Conservation (phyloP, 2,113 vertebrate species). For the Sigmodon hispidus region DNA sequence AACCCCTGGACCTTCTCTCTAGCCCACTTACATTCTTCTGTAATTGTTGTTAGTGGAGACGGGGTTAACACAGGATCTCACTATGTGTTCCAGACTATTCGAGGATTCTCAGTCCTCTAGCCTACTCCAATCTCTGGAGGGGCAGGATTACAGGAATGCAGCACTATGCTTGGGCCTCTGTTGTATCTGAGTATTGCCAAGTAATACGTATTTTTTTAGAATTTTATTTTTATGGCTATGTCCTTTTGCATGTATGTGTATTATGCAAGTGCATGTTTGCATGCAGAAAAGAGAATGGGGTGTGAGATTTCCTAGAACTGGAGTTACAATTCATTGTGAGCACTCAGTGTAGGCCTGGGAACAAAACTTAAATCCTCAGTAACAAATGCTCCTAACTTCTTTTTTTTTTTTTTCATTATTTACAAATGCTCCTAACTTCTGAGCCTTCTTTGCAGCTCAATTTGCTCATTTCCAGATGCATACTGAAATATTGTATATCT, state of each 20-base stretch:
- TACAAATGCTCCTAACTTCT: not conserved
- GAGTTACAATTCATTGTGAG: not conserved
- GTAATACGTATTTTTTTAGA: not conserved
- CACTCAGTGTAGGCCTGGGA: not conserved
- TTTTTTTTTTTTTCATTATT: too few species aligned
- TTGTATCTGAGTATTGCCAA: not conserved
- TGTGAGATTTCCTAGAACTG: not conserved
- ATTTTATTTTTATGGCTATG: not conserved
- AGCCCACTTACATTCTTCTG: not conserved
- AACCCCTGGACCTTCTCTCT: not conserved
- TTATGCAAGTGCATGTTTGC: not conserved
- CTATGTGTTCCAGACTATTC: not conserved
- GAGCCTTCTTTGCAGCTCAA: not conserved
- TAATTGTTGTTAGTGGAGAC: not conserved
- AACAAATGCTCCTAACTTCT: not conserved
- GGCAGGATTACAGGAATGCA: not conserved
- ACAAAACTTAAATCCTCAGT: not conserved
- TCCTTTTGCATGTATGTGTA: not conserved
- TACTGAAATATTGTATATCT: not conserved
- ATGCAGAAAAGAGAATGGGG: not conserved
- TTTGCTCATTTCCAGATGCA: not conserved
- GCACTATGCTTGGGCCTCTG: not conserved
- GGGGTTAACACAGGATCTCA: not conserved
- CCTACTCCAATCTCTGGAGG: not conserved
- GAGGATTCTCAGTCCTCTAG: not conserved